These are phyloP conservation scores for Ceraclea dissimilis DNA, from an alignment of 2,888 invertebrate genomes.

Conservation along the genomic window DNA sequence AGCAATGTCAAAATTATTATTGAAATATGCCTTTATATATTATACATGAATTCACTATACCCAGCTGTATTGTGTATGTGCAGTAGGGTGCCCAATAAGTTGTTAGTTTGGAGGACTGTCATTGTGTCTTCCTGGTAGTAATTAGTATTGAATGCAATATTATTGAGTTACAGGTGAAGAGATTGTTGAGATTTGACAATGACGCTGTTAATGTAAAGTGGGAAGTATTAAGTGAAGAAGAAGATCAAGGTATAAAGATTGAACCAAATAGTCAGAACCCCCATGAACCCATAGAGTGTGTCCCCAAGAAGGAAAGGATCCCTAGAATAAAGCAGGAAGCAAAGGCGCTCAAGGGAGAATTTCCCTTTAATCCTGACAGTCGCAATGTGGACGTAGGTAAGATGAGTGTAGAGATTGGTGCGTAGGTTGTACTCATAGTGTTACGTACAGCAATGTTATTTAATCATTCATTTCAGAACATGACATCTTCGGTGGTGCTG, in stretches of 20 bases:
- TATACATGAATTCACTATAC: no score
- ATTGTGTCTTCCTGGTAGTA: no score
- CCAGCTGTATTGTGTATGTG: no score
- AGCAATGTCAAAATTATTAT: no score
- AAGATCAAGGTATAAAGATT: constrained; percentile 51
- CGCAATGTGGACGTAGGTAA: constrained; percentile 24
- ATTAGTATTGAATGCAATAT: no score
- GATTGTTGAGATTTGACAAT: constrained; percentile 82
- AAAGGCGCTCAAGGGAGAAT: constrained; percentile 9
- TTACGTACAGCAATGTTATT: no score
- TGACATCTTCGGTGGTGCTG: constrained; percentile 88
- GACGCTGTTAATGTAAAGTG: constrained; percentile 84
- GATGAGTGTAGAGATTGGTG: no score
- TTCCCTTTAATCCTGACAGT: constrained; percentile 11
- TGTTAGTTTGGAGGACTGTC: no score
- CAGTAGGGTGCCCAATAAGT: no score
- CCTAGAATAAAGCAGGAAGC: constrained; percentile 24
- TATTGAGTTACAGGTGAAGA: constrained; percentile 54
- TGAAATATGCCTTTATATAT: no score
- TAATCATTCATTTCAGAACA: constrained; percentile 46
- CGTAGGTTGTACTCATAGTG: no score
- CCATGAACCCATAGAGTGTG: constrained; percentile 28
- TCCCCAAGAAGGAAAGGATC: constrained; percentile 34
- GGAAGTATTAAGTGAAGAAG: constrained; percentile 85
- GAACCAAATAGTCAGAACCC: constrained; percentile 29